Evolutionary conservation across 1,140 invertebrate species (phyloP), one percentile per base, ranked within the genome.

Genomic region (Cephus cinctus): DNA sequence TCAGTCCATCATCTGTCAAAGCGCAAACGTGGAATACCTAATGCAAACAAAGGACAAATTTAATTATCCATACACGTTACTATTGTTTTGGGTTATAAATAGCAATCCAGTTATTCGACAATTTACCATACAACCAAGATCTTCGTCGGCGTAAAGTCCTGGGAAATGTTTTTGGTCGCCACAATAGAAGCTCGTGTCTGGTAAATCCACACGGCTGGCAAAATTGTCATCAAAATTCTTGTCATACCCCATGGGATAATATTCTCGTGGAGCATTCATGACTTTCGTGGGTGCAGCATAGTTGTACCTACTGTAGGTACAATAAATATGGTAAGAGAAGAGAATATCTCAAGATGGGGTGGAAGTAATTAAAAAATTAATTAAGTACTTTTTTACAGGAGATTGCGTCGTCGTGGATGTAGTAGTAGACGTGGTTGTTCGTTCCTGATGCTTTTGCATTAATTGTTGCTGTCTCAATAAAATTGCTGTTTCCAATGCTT

Each of bases 1-100:
- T 88, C 31, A 92, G 74, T 2, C 90, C 90, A 50, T 92, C 88
- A 48, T 92, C 89, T 6, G 90, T 92, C n/a, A 92, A 76, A 0
- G 90, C 90, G 57, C 90, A 94, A 2, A 94, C 88, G 66, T 94
- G 90, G 73, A 93, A 94, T 2, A 92, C 89, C 90, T 93, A 22
- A 36, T 47, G 4, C 21, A 47, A 68, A 52, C 32, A 52, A 56
- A 57, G 15, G 51, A 27, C 16, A 6, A 20, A 19, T 18, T 25
- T 40, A n/a, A 23, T 35, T 5, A 8, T 14, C 27, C 5, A 23
- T 14, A 47, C 21, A 41, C 27, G 12, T 3, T 42, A 12, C 11
- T 43, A 43, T 22, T 42, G 22, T 42, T 16, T 19, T 30, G 11
- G 25, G 21, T 19, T 20, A 23, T 38, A 38, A 22, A 31, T 25